Evolutionary conservation across 2,888 invertebrate species (phyloP).

Genomic region (Pyralis farinalis): DNA sequence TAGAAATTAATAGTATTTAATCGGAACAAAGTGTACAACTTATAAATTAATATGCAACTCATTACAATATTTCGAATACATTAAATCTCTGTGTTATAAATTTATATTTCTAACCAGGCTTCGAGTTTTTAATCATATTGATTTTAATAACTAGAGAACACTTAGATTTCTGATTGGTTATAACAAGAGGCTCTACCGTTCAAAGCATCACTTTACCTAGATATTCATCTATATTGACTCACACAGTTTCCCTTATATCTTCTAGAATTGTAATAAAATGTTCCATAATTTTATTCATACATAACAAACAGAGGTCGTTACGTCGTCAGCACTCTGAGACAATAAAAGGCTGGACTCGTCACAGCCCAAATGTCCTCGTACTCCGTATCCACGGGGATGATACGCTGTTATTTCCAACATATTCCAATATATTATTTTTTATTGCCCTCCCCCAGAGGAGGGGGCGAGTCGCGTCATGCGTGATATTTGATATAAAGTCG

Average conservation of each 20-base stretch:
- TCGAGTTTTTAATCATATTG: too few relatives aligned
- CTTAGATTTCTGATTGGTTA: too few relatives aligned
- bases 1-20: too few relatives aligned
- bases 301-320: slow-evolving; percentile 59
- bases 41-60: too few relatives aligned
- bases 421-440: slow-evolving; percentile 83
- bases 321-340: slow-evolving; percentile 66
- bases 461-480: slow-evolving; percentile 71
- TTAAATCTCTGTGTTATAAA: too few relatives aligned
- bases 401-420: slow-evolving; percentile 81
- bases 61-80: too few relatives aligned
- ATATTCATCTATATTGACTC: slow-evolving; percentile 11
- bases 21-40: too few relatives aligned
- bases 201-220: background rate
- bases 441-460: slow-evolving; percentile 63
- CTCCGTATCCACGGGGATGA: slow-evolving; percentile 67
- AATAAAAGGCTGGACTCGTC: slow-evolving; percentile 75
- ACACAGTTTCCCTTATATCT: slow-evolving; percentile 45
- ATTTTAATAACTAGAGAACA: too few relatives aligned
- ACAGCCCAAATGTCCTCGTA: slow-evolving; percentile 63
- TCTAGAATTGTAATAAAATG: slow-evolving; percentile 40
- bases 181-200: too few relatives aligned
- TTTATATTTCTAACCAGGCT: too few relatives aligned
- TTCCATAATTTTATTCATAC: slow-evolving; percentile 60
- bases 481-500: slow-evolving; percentile 81